Evolutionary conservation across 2,113 vertebrate genomes (phyloP).

Genomic region (Phyllostomus discolor): DNA sequence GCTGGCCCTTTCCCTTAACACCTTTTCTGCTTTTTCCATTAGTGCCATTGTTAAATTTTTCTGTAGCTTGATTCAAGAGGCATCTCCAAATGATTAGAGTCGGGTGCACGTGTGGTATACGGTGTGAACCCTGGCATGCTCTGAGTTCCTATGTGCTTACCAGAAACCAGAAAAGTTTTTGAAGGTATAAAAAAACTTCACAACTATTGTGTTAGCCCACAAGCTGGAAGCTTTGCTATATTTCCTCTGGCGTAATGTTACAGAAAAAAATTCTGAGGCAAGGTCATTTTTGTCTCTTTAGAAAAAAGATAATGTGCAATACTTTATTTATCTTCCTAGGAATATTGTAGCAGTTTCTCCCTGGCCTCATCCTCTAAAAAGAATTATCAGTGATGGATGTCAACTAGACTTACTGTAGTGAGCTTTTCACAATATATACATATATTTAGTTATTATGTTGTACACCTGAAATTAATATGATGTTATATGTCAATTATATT

Average conservation of each 20-base stretch:
- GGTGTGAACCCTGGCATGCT: neutral
- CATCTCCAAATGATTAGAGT: rapidly evolving
- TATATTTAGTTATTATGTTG: neutral
- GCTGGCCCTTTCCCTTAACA: rapidly evolving
- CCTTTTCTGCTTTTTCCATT: neutral
- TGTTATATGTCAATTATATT: neutral
- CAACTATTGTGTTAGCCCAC: neutral
- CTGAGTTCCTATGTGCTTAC: neutral
- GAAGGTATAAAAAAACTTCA: neutral
- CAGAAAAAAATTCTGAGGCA: neutral
- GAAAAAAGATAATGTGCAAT: neutral
- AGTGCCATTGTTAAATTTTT: rapidly evolving
- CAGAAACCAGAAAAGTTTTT: neutral
- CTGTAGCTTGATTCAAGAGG: neutral
- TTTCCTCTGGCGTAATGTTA: neutral
- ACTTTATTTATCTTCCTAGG: neutral
- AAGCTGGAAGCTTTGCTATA: too few species aligned
- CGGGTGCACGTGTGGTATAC: rapidly evolving
- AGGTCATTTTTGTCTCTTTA: neutral
- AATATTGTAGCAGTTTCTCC: neutral
- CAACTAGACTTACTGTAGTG: neutral
- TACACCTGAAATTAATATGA: neutral
- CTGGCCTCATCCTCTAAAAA: neutral
- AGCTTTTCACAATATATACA: neutral
- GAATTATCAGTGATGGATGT: neutral